Conservation (phyloP, 2,113 vertebrate species). For the Sebastes fasciatus region DNA sequence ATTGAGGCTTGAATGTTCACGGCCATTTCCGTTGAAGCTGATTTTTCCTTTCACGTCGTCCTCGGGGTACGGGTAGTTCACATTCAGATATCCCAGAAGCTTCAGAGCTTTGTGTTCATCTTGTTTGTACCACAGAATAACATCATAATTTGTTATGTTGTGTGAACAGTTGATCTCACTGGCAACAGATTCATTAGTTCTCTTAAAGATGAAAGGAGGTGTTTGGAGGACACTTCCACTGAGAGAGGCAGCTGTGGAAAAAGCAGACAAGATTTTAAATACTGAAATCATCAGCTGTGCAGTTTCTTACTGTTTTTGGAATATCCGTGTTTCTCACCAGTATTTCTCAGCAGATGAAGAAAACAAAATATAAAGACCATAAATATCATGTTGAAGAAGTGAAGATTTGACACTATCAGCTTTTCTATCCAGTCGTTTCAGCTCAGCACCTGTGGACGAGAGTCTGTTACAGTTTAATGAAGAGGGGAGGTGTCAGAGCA, state of each 20-base stretch:
- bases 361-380: conserved; percentile 7
- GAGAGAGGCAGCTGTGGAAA: conserved; percentile 46
- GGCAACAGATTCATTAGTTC: conserved; percentile 32
- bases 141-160: fast-evolving
- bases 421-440: neutral
- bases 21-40: conserved; percentile 26
- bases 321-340: conserved; percentile 19
- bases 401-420: neutral
- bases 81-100: conserved; percentile 58
- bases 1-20: neutral
- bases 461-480: neutral
- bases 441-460: neutral
- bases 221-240: conserved; percentile 31
- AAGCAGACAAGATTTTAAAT: neutral
- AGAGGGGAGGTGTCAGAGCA: neutral
- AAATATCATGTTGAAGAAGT: conserved; percentile 24
- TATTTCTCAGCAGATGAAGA: conserved; percentile 19
- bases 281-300: fast-evolving
- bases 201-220: conserved; percentile 53
- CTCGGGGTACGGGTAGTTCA: neutral
- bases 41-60: conserved; percentile 35
- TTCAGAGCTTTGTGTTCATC: neutral
- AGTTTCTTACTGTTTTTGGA: neutral
- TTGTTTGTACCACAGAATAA: conserved; percentile 74
- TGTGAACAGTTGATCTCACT: conserved; percentile 68